Evolutionary conservation across 2,888 invertebrate species (phyloP).

Genomic region (Dryobota labecula): DNA sequence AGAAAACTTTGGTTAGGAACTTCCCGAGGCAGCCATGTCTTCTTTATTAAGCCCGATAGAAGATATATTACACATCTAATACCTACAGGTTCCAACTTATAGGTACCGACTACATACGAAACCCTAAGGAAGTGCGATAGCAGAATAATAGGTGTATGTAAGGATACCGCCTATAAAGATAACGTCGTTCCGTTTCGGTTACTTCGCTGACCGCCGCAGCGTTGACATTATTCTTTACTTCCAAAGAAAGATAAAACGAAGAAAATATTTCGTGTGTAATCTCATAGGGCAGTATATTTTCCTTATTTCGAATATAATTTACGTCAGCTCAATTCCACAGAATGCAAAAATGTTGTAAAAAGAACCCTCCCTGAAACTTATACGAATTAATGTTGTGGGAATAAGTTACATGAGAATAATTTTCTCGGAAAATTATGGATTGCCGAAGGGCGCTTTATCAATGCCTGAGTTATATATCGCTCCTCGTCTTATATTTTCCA

Average conservation of each 20-base stretch:
- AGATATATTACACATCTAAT: constrained; percentile 63
- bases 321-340: constrained; percentile 50
- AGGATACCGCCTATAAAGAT: constrained; percentile 71
- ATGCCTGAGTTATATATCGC: constrained; percentile 77
- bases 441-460: constrained; percentile 78
- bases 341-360: constrained; percentile 63
- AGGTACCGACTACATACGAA: constrained; percentile 41
- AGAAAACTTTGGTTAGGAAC: constrained; percentile 70
- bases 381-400: constrained; percentile 72
- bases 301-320: constrained; percentile 60
- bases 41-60: constrained; percentile 64
- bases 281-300: constrained; percentile 52
- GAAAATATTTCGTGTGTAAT: constrained; percentile 59
- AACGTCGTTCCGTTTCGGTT: constrained; percentile 67
- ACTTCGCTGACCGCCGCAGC: constrained; percentile 68
- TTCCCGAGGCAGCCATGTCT: constrained; percentile 60
- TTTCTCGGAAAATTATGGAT: constrained; percentile 77
- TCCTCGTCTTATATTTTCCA: constrained; percentile 66
- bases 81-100: constrained; percentile 53
- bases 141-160: constrained; percentile 69
- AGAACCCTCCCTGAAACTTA: constrained; percentile 62
- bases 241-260: constrained; percentile 62
- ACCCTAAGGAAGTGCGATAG: constrained; percentile 70
- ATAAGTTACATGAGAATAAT: constrained; percentile 73
- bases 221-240: constrained; percentile 68